Evolutionary conservation across 2,797 vertebrate genomes (phyloP), one percentile per base, ranked within the genome.

Genomic region (Antrozous pallidus): DNA sequence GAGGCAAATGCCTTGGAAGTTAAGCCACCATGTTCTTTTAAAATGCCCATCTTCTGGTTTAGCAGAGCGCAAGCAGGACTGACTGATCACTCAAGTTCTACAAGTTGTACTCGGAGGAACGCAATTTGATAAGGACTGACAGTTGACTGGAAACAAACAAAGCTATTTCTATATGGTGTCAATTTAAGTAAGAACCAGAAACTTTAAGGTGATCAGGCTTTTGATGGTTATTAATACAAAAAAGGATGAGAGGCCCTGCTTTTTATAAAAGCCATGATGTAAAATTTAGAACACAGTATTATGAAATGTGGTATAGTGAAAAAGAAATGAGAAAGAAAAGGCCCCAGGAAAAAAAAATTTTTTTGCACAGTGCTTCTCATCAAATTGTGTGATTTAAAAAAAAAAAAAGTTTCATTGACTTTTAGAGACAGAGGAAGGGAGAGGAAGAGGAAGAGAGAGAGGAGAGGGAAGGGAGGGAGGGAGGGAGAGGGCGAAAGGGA

Each of bases 71-170:
- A 90, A 61, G 51, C 1, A 81, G 70, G 24, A 87, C 24, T 80
- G 24, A 87, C 24, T 80, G 65, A 75, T 78, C n/a, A n/a, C 11
- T 73, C 51, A 88, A 83, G 86, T 81, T 83, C 56, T 8, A 20
- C 33, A 47, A 77, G 5, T 28, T 86, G 67, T 91, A 75, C 54
- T 88, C 40, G 79, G 54, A 95, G 95, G 7, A 69, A 97, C 56
- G 10, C 90, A 51, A 82, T 93, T 97, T 93, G 96, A 95, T 91
- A 97, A 91, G 96, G 97, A 97, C 95, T 92, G 96, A 97, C 88
- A 94, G 24, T 95, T 96, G 97, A 97, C 97, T 97, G 94, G 97
- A 96, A 92, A 96, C 45, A 94, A 96, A 95, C 2, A 90, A 96
- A 94, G 56, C 36, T 22, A 91, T 81, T 88, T 86, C 90, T 80